Conservation (phyloP, 2,113 vertebrate species). For the Nothobranchius furzeri region DNA sequence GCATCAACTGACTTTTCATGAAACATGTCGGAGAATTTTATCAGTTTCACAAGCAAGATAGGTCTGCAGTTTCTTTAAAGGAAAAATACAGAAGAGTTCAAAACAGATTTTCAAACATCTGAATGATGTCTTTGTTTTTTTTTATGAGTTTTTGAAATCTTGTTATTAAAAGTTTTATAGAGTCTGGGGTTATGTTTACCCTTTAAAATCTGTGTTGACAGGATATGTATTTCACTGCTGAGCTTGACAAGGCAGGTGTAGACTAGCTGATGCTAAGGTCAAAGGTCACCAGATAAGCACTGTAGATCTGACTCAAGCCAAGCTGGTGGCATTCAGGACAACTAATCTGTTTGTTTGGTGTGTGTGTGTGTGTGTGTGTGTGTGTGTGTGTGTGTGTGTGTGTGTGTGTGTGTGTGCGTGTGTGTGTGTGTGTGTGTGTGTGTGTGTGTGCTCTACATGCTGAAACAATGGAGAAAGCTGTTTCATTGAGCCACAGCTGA, state of each 20-base stretch:
- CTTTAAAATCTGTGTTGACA: not conserved
- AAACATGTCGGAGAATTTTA: too few relatives aligned
- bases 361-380: conserved; percentile 10
- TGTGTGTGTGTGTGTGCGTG: conserved; percentile 57
- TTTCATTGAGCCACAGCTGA: conserved; percentile 62
- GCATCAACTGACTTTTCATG: too few relatives aligned
- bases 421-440: conserved; percentile 6
- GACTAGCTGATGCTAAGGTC: conserved; percentile 43
- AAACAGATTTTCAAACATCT: not conserved
- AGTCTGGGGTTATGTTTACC: too few relatives aligned
- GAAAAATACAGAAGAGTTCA: too few relatives aligned
- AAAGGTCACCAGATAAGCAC: conserved; percentile 61
- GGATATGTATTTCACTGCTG: conserved; percentile 10
- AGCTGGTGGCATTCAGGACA: conserved; percentile 45
- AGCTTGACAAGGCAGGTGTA: conserved; percentile 35
- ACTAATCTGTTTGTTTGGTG: conserved; percentile 68
- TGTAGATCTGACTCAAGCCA: conserved; percentile 42
- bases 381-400: conserved; percentile 56
- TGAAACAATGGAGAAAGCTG: conserved; percentile 67
- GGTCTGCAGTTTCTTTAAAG: too few relatives aligned
- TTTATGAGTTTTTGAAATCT: too few relatives aligned
- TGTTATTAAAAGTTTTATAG: too few relatives aligned
- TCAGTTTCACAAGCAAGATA: too few relatives aligned
- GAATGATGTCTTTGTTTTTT: not conserved
- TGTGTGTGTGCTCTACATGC: conserved; percentile 2